These are phyloP conservation scores for Mactra quadrangularis DNA, from an alignment of 1,140 invertebrate species.

Conservation along the genomic window DNA sequence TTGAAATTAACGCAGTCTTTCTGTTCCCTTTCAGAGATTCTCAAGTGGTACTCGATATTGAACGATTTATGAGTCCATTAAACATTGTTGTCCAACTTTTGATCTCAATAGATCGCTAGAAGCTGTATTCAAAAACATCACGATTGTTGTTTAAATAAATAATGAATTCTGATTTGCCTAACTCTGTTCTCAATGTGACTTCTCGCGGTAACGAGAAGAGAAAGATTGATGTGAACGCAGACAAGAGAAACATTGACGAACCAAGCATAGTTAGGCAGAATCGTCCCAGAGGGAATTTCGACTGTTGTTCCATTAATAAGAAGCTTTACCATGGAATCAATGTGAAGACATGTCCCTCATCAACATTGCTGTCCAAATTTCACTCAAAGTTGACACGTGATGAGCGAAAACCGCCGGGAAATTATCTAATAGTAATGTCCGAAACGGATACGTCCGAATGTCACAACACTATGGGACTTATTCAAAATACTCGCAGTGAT, in stretches of 20 bases:
- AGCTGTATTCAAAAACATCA: conserved; percentile 15
- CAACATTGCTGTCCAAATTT: neutral
- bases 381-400: neutral
- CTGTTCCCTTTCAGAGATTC: conserved; percentile 23
- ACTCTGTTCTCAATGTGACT: conserved; percentile 16
- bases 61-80: conserved; percentile 60
- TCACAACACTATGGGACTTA: neutral
- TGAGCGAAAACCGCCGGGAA: neutral
- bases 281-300: neutral
- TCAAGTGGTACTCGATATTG: conserved; percentile 39
- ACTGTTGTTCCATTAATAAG: neutral
- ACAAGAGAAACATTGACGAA: neutral
- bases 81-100: conserved; percentile 36
- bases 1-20: conserved; percentile 26
- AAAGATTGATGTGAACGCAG: neutral
- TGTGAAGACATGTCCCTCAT: neutral
- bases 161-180: conserved; percentile 28
- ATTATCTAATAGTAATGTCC: conserved; percentile 19
- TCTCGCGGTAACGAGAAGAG: too few species aligned
- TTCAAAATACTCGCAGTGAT: too few species aligned
- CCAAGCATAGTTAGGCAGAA: conserved; percentile 3
- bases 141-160: conserved; percentile 43
- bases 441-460: neutral
- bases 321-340: neutral
- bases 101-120: conserved; percentile 42